phyloP scores from a whole-genome alignment of 2,113 vertebrate genomes.

The Corythornis madagascariensis region DNA sequence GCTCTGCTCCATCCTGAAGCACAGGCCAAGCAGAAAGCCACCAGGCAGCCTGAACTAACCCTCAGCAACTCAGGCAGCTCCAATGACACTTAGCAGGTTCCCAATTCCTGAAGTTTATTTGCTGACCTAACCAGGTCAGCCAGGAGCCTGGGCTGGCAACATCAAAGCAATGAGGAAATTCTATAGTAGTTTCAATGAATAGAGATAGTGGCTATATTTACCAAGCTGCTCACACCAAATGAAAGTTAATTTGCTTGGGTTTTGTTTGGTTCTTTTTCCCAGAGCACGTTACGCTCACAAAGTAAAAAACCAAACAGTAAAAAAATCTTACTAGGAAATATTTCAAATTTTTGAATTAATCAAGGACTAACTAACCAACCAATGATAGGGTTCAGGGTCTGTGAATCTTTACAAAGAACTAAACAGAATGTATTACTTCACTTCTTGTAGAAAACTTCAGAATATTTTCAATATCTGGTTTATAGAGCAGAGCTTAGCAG shows the following conservation, averaged over 20 bases:
- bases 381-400: background rate
- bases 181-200: background rate
- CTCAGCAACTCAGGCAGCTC: background rate
- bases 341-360: background rate
- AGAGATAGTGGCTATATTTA: background rate
- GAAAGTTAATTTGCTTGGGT: background rate
- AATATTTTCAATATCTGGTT: background rate
- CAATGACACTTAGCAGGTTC: background rate
- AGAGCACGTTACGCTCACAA: background rate
- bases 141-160: background rate
- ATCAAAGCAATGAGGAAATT: background rate
- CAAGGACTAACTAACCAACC: background rate
- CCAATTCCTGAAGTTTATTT: background rate
- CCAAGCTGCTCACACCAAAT: background rate
- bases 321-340: background rate
- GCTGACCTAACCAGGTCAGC: background rate
- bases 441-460: background rate
- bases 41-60: background rate
- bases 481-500: background rate
- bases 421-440: background rate
- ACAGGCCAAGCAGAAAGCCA: background rate
- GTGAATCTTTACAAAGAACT: background rate
- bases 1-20: background rate
- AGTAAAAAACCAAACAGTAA: background rate
- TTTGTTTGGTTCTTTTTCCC: background rate